Evolutionary conservation across 2,113 vertebrate species (phyloP).

Genomic region (Cricetomys ansorgei): DNA sequence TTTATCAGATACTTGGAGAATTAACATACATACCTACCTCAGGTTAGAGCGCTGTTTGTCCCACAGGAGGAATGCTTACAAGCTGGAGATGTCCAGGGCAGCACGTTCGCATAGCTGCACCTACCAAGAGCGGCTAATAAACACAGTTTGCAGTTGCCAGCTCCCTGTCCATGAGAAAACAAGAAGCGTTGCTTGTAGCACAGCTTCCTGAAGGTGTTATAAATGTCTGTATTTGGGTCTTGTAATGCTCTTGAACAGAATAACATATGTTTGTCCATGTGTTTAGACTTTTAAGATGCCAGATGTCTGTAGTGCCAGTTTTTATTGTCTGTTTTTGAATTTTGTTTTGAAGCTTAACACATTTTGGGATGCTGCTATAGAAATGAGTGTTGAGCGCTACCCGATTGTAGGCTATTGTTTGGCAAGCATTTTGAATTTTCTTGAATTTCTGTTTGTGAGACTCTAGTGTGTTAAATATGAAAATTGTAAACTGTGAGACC

Average conservation of each 20-base stretch:
- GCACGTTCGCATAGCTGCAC: neutral
- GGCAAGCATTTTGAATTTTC: slow-evolving; percentile 46
- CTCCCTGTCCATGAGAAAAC: slow-evolving; percentile 25
- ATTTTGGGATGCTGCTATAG: slow-evolving; percentile 27
- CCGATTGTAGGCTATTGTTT: slow-evolving; percentile 19
- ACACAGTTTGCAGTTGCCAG: neutral
- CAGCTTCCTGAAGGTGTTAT: slow-evolving; percentile 50
- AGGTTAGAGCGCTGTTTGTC: neutral
- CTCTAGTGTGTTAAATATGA: neutral
- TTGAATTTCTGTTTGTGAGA: slow-evolving; percentile 56
- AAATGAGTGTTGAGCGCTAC: slow-evolving; percentile 1
- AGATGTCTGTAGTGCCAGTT: slow-evolving; percentile 31
- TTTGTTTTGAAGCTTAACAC: slow-evolving; percentile 56
- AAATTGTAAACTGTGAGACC: slow-evolving; percentile 23
- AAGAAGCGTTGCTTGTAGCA: neutral
- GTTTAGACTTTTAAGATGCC: slow-evolving; percentile 57
- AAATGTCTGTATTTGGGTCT: slow-evolving; percentile 58
- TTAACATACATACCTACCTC: neutral
- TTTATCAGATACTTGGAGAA: neutral
- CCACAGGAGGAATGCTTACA: neutral
- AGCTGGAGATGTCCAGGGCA: neutral
- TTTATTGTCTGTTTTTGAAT: slow-evolving; percentile 62
- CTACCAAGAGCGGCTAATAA: neutral
- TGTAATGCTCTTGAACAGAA: slow-evolving; percentile 46
- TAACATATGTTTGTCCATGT: slow-evolving; percentile 62